Evolutionary conservation across 2,888 invertebrate genomes (phyloP).

Genomic region (Apamea anceps): DNA sequence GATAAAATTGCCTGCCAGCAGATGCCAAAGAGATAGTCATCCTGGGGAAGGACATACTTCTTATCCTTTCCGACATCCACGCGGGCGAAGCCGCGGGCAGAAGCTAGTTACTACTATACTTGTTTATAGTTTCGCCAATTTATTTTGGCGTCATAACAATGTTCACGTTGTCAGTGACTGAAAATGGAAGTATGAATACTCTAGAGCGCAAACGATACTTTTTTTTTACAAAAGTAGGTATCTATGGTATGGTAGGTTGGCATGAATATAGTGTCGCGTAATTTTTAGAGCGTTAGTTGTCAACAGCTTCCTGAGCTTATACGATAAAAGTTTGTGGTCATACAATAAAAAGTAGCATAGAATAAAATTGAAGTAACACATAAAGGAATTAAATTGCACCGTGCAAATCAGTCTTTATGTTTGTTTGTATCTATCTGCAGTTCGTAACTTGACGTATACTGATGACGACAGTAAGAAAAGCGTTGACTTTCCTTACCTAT

Average conservation of each 20-base stretch:
- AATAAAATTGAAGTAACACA: too few species aligned
- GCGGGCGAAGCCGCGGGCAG: too few species aligned
- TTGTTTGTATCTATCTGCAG: neutral
- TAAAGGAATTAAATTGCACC: neutral
- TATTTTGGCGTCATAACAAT: slow-evolving; percentile 31
- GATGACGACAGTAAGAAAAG: neutral
- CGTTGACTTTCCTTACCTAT: neutral
- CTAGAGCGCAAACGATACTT: neutral
- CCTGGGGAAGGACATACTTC: too few species aligned
- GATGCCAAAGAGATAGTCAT: too few species aligned
- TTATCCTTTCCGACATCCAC: too few species aligned
- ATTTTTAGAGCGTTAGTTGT: neutral
- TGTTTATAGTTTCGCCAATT: slow-evolving; percentile 23
- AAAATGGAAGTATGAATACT: neutral
- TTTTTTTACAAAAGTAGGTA: neutral
- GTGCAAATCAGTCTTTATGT: neutral
- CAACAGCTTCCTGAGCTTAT: neutral
- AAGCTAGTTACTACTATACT: neutral
- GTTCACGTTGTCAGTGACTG: neutral
- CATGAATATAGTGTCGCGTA: neutral
- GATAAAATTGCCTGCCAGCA: too few species aligned
- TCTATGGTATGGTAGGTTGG: too few species aligned
- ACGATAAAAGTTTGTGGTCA: too few species aligned
- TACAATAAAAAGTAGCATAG: too few species aligned
- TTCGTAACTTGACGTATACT: neutral